A percentile compares a stretch with the other conserved stretches of the same genome.
These are phyloP conservation scores for Notoglanidium macrostoma DNA, from an alignment of 2,797 vertebrate genomes.

Conservation along the genomic window DNA sequence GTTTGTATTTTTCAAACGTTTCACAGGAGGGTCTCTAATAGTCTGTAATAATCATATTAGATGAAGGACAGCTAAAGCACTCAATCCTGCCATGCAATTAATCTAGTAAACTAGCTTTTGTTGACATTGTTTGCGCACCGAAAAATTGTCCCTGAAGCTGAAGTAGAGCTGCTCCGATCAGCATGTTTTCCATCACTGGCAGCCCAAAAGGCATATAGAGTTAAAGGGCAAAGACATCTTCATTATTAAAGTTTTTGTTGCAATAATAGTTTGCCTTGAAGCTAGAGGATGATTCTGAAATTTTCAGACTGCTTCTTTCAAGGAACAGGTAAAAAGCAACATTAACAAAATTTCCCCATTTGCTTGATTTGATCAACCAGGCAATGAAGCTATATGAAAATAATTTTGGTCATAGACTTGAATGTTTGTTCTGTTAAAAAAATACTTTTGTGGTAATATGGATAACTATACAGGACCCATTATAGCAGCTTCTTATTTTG, in stretches of 20 bases:
- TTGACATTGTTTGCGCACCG: background rate
- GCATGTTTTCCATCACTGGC: constrained; percentile 3
- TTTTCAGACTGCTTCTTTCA: background rate
- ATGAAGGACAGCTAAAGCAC: background rate
- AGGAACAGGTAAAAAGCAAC: background rate
- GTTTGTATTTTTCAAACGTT: background rate
- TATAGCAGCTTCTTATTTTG: background rate
- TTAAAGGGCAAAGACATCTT: background rate
- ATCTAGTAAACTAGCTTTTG: background rate
- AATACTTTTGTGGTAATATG: background rate
- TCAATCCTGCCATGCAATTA: background rate
- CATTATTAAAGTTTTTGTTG: background rate
- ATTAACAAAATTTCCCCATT: background rate
- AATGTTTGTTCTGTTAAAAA: background rate
- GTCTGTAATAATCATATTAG: background rate
- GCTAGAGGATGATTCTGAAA: background rate
- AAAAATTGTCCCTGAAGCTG: background rate
- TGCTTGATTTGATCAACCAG: background rate
- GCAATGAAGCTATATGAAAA: background rate
- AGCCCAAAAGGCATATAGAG: background rate
- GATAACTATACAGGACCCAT: background rate
- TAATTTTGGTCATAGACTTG: background rate
- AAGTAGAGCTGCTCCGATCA: background rate
- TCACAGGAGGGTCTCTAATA: background rate
- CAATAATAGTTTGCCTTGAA: background rate